phyloP scores from a whole-genome alignment of 2,797 vertebrate species.

The Xenopus petersii region DNA sequence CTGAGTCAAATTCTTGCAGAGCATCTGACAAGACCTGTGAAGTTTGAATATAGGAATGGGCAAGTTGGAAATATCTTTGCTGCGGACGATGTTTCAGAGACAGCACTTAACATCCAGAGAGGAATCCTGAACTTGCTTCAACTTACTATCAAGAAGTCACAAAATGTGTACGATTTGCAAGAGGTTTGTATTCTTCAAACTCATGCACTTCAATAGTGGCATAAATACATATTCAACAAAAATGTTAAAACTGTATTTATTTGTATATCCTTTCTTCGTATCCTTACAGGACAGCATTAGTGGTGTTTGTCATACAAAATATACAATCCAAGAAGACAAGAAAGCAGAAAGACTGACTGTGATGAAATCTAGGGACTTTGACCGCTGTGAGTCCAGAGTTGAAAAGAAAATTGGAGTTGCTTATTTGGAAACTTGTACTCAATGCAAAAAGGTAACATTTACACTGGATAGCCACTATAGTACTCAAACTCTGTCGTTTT shows the following conservation, averaged over 20 bases:
- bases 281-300: conserved; percentile 68
- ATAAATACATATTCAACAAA: not conserved
- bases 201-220: not conserved
- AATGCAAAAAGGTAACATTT: conserved; percentile 66
- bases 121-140: conserved; percentile 72
- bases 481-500: not conserved
- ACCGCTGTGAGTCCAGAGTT: conserved; percentile 70
- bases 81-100: conserved; percentile 58
- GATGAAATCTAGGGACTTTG: conserved; percentile 72
- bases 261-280: not conserved
- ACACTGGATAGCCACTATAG: not conserved
- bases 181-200: conserved; percentile 64
- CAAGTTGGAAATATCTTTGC: conserved; percentile 66
- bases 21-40: conserved; percentile 67
- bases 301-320: conserved; percentile 75
- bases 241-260: not conserved
- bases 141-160: conserved; percentile 70
- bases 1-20: conserved; percentile 64
- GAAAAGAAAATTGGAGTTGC: conserved; percentile 67
- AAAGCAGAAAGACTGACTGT: conserved; percentile 58
- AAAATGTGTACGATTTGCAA: conserved; percentile 72
- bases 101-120: conserved; percentile 70
- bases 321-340: conserved; percentile 64
- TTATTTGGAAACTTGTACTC: conserved; percentile 61
- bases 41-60: conserved; percentile 74